Evolutionary conservation across 2,797 vertebrate genomes (phyloP).

Genomic region (Manis crassicaudata): DNA sequence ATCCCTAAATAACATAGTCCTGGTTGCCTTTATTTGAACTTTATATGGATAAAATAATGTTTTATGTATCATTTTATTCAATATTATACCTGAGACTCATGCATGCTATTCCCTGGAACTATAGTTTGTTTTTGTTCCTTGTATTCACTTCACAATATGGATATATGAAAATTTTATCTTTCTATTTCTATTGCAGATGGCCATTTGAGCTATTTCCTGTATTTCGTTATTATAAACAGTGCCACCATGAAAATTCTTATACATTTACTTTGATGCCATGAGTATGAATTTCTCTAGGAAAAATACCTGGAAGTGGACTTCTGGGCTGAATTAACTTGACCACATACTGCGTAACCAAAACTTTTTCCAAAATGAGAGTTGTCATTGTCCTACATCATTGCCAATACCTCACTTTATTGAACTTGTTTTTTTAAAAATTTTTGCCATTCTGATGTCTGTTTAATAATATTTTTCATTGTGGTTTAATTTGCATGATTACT

Average conservation of each 20-base stretch:
- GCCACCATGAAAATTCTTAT: not conserved
- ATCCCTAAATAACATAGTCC: not conserved
- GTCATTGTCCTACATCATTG: not conserved
- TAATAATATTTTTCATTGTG: not conserved
- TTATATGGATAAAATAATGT: not conserved
- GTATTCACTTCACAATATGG: not conserved
- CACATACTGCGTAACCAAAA: not conserved
- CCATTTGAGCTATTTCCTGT: not conserved
- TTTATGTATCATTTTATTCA: not conserved
- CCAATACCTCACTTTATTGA: not conserved
- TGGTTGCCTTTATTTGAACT: constrained; percentile 5
- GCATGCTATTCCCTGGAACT: not conserved
- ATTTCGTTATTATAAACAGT: not conserved
- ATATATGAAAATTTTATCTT: not conserved
- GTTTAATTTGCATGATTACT: not conserved
- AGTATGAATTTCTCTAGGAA: not conserved
- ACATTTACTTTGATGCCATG: not conserved
- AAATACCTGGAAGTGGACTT: not conserved
- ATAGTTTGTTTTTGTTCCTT: not conserved
- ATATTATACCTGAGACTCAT: not conserved
- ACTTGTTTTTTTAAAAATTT: not conserved
- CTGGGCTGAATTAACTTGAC: not conserved
- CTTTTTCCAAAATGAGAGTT: not conserved
- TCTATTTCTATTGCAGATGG: not conserved
- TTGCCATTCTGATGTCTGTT: not conserved